Evolutionary conservation across 2,113 vertebrate genomes (phyloP).

Genomic region (Pycnonotus jocosus): DNA sequence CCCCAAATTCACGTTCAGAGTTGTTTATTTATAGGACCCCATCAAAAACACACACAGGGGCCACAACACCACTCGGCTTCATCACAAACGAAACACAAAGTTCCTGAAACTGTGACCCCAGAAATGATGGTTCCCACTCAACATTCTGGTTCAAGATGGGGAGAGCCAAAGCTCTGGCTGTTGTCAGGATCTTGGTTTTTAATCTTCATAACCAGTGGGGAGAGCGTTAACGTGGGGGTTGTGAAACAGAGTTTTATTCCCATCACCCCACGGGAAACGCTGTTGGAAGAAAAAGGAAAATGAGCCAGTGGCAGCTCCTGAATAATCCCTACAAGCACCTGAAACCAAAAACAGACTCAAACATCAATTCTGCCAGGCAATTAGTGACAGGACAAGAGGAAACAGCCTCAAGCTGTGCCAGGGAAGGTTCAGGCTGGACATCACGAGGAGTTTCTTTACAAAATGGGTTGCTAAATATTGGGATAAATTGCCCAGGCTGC

Average conservation of each 20-base stretch:
- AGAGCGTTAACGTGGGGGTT: slow-evolving; percentile 85
- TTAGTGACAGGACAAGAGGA: neutral
- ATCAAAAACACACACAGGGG: neutral
- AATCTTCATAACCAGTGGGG: slow-evolving; percentile 87
- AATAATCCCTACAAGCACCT: neutral
- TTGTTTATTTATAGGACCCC: slow-evolving; percentile 71
- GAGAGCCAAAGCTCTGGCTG: slow-evolving; percentile 63
- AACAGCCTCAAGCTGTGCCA: neutral
- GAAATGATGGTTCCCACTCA: neutral
- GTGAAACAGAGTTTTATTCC: slow-evolving; percentile 87
- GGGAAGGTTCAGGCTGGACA: neutral
- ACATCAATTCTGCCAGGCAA: neutral
- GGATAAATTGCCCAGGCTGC: neutral
- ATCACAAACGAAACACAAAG: neutral
- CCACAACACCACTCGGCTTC: neutral
- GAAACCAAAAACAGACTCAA: neutral
- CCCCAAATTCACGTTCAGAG: neutral
- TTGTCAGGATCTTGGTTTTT: slow-evolving; percentile 66
- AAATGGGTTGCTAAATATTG: neutral
- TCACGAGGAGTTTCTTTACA: neutral
- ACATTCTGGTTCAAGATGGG: slow-evolving; percentile 48
- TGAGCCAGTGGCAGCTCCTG: neutral
- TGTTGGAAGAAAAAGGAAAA: slow-evolving; percentile 59
- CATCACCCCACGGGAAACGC: slow-evolving; percentile 97
- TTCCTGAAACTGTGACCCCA: slow-evolving; percentile 21